These are phyloP conservation scores for Drymodes brunneopygia DNA, from an alignment of 2,113 vertebrate species.

Conservation along the genomic window DNA sequence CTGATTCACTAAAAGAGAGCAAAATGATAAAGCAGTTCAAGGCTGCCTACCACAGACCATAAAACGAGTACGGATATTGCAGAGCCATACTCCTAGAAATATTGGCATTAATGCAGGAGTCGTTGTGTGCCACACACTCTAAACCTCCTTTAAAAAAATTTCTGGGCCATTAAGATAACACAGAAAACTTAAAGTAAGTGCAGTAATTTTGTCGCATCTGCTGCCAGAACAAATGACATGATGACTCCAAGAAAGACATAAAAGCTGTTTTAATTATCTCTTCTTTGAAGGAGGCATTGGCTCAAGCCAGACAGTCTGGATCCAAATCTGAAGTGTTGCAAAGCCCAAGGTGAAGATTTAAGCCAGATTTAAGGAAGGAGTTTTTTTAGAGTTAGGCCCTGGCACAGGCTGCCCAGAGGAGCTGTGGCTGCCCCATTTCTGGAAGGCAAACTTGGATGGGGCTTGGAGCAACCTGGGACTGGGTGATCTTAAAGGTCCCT, in stretches of 20 bases:
- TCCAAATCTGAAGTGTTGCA: neutral
- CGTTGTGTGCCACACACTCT: neutral
- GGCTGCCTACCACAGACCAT: neutral
- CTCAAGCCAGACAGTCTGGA: neutral
- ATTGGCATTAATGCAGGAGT: neutral
- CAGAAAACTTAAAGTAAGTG: neutral
- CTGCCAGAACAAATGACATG: neutral
- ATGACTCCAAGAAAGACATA: neutral
- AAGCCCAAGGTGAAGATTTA: neutral
- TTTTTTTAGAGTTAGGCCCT: neutral
- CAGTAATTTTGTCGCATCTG: neutral
- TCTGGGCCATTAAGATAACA: neutral
- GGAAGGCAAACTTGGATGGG: rapidly evolving
- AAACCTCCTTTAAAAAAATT: neutral
- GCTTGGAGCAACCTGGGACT: rapidly evolving
- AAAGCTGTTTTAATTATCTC: neutral
- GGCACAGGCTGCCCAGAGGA: neutral
- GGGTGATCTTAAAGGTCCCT: neutral
- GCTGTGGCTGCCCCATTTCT: neutral
- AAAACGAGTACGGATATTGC: neutral
- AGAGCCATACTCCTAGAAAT: neutral
- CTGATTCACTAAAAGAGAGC: constrained; percentile 2
- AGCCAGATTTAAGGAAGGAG: neutral
- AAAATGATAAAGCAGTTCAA: constrained; percentile 1
- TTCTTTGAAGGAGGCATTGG: neutral